These are phyloP conservation scores for Lobophora halterata DNA, from an alignment of 2,888 invertebrate genomes.

Conservation along the genomic window DNA sequence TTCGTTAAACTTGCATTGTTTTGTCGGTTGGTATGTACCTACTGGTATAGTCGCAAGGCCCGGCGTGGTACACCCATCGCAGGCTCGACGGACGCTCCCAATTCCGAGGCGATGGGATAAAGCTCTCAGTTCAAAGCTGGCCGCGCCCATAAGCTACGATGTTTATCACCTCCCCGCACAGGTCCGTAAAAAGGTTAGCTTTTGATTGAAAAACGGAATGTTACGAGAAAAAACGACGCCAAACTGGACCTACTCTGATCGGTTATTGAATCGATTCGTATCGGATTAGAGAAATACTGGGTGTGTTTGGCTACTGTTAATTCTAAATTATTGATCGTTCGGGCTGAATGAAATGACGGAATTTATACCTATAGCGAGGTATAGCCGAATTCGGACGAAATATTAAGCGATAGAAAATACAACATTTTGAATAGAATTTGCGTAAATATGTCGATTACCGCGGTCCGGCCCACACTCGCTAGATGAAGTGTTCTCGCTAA, in stretches of 20 bases:
- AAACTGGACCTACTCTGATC: constrained; percentile 32
- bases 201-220: constrained; percentile 71
- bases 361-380: too few relatives aligned
- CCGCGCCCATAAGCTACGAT: constrained; percentile 72
- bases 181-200: constrained; percentile 63
- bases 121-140: constrained; percentile 60
- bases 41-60: too few relatives aligned
- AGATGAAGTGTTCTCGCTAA: constrained; percentile 37
- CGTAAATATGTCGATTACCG: constrained; percentile 51
- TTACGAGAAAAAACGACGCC: constrained; percentile 56
- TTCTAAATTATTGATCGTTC: constrained; percentile 68
- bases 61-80: too few relatives aligned
- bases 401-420: constrained; percentile 48
- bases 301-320: constrained; percentile 71
- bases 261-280: constrained; percentile 74
- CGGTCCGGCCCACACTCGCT: constrained; percentile 28
- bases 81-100: constrained; percentile 14
- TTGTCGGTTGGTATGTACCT: too few relatives aligned
- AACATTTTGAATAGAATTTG: constrained; percentile 53
- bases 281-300: constrained; percentile 58
- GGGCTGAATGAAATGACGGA: constrained; percentile 27
- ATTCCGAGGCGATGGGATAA: constrained; percentile 51
- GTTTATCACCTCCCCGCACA: constrained; percentile 66
- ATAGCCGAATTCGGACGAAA: constrained; percentile 22
- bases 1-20: too few relatives aligned